Evolutionary conservation across 2,888 invertebrate genomes (phyloP), one percentile per base, ranked within the genome.

Genomic region (Linyphia triangularis): DNA sequence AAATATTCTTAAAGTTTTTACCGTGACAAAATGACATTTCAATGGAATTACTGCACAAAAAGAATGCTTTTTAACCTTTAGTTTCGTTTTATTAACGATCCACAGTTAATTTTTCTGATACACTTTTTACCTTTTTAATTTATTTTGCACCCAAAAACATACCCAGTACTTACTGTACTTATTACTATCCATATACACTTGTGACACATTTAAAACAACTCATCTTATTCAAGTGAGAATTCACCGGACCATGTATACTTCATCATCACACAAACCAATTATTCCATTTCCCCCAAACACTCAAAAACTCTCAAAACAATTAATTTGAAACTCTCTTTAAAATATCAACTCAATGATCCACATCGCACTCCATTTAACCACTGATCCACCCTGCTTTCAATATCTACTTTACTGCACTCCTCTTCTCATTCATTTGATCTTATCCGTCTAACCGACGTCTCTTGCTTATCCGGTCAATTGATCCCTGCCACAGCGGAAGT

Each of bases 391-490:
- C 33, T 33, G 33, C 33, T 51, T 51, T 51, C 51, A 51, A 51
- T 51, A 51, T n/a, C 5, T 51, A 51, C 51, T 51, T 51, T 51
- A 51, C 51, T 5, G 51, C 51, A 16, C 51, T 51, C 51, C 5
- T n/a, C n/a, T n/a, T 5, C 13, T n/a, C 51, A 51, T 51, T 51
- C 51, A 51, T 51, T 51, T 51, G 51, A n/a, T 51, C 51, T 51
- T 51, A 51, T 51, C 51, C 51, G 51, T 33, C 9, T 6, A 33
- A 4, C 33, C 5, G 33, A 6, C 33, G 33, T 6, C 4, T 33
- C 33, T 51, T n/a, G 51, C 51, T 51, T 51, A 51, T 51, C 51
- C 51, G 51, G 51, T 61, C 63, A 63, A 67, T 30, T 33, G 19
- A 67, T 40, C 22, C 26, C 10, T 4, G 67, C 57, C 67, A 79